These are phyloP conservation scores for Hypocryptadius cinnamomeus DNA, from an alignment of 2,113 vertebrate genomes.

Conservation along the genomic window DNA sequence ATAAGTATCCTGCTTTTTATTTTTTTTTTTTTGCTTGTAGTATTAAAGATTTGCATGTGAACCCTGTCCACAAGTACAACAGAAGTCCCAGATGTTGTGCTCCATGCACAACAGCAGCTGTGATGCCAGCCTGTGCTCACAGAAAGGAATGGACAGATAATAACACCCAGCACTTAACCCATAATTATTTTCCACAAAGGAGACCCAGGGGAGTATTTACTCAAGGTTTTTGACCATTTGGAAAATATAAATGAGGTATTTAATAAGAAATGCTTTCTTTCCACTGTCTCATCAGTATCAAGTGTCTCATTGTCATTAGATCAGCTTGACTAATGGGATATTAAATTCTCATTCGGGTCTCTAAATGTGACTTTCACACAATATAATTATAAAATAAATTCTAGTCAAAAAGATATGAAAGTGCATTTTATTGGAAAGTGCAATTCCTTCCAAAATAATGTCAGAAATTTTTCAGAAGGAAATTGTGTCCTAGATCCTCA, in stretches of 20 bases:
- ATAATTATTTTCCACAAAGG: neutral
- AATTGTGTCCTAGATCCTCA: neutral
- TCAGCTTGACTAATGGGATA: conserved; percentile 1
- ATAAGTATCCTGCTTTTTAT: neutral
- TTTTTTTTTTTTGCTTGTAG: neutral
- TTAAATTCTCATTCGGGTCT: neutral
- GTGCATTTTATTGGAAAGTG: neutral
- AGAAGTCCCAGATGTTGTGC: neutral
- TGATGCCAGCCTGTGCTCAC: neutral
- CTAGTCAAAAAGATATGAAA: neutral
- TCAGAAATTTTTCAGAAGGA: neutral
- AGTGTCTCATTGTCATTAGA: neutral
- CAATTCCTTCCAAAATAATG: neutral
- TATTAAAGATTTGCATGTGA: neutral
- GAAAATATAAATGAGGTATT: neutral
- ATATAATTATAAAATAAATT: neutral
- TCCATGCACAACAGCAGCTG: neutral
- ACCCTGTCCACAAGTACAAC: neutral
- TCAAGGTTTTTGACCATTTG: neutral
- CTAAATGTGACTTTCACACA: neutral
- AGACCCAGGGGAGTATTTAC: neutral
- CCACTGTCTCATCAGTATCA: neutral
- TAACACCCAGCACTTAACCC: neutral
- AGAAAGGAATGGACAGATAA: neutral
- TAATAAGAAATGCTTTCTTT: neutral